phyloP scores from a whole-genome alignment of 2,888 invertebrate species.

The Camponotus fellah region DNA sequence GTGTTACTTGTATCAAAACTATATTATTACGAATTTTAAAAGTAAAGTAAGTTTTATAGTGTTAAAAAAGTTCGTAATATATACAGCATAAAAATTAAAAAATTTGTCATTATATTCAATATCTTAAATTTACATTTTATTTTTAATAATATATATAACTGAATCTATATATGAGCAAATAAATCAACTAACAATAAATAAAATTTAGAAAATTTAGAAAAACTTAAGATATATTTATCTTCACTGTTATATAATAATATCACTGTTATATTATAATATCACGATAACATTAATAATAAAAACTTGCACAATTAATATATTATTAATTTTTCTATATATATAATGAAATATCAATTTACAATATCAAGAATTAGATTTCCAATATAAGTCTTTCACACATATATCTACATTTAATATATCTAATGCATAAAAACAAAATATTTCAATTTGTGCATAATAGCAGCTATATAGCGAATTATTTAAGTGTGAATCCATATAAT shows the following conservation, averaged over 20 bases:
- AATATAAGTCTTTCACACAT: neutral
- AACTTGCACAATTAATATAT: neutral
- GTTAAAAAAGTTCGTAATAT: neutral
- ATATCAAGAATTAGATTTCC: neutral
- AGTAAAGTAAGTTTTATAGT: neutral
- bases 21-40: constrained; percentile 36
- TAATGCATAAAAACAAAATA: neutral
- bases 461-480: neutral
- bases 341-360: neutral
- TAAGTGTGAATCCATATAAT: neutral
- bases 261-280: too few relatives aligned
- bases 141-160: neutral
- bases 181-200: too few relatives aligned
- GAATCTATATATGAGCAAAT: neutral
- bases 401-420: neutral
- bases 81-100: neutral
- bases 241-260: too few relatives aligned
- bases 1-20: constrained; percentile 71
- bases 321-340: neutral
- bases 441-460: neutral
- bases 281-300: neutral
- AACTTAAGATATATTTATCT: too few relatives aligned
- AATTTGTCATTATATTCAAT: constrained; percentile 7
- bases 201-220: too few relatives aligned
- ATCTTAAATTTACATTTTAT: constrained; percentile 2